A percentile compares a stretch with the other conserved stretches of the same genome.
Conservation (phyloP, 2,888 invertebrate species). For the Amblyteles armatorius region DNA sequence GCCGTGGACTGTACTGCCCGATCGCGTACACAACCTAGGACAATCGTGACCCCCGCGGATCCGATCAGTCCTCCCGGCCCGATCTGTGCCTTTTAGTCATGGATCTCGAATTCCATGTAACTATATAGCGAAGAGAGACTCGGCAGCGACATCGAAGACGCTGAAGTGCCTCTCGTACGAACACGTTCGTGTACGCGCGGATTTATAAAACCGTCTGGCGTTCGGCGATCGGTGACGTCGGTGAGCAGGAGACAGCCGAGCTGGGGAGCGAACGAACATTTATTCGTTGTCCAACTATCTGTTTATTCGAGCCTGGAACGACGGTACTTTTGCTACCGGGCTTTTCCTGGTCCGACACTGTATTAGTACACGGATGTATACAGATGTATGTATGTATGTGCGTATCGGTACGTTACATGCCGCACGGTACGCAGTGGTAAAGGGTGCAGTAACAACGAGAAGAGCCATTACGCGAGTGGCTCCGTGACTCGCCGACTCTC, state of each 20-base stretch:
- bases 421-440: constrained; percentile 1
- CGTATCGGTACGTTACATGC: constrained; percentile 6
- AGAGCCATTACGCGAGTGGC: constrained; percentile 63
- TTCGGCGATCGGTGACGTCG: constrained; percentile 1
- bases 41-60: constrained; percentile 61
- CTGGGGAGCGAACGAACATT: constrained; percentile 22
- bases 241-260: not conserved
- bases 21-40: constrained; percentile 43
- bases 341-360: constrained; percentile 47
- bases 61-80: constrained; percentile 46
- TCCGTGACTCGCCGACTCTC: constrained; percentile 65
- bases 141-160: not conserved
- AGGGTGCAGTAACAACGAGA: constrained; percentile 45
- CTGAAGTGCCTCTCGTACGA: not conserved
- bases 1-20: constrained; percentile 6
- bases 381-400: not conserved
- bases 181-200: not conserved
- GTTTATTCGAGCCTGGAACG: constrained; percentile 42
- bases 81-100: constrained; percentile 10
- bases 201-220: constrained; percentile 24
- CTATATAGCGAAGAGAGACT: not conserved
- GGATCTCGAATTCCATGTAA: not conserved
- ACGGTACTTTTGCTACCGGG: constrained; percentile 44
- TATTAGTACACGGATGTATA: not conserved
- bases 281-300: constrained; percentile 30